phyloP scores from a whole-genome alignment of 2,797 vertebrate species.

The Ctenochaetus hawaiiensis region DNA sequence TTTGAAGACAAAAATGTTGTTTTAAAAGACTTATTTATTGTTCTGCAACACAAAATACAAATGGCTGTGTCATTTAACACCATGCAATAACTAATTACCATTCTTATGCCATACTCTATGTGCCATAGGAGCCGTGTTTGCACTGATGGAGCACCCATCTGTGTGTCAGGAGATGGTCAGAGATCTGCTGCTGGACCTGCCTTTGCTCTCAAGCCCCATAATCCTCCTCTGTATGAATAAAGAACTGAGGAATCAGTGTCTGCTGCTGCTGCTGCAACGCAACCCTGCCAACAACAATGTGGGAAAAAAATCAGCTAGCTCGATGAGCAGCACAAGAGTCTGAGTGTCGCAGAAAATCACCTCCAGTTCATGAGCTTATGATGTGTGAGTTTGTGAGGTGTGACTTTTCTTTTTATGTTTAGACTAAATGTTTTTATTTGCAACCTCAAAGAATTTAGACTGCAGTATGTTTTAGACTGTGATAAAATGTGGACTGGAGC shows the following conservation, averaged over 20 bases:
- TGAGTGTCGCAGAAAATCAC: slow-evolving; percentile 6
- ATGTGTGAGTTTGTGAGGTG: not conserved
- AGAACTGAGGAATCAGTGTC: slow-evolving; percentile 74
- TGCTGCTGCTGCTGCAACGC: slow-evolving; percentile 58
- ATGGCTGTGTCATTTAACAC: not conserved
- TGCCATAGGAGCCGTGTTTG: slow-evolving; percentile 72
- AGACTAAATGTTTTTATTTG: slow-evolving; percentile 15
- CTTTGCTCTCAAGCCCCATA: slow-evolving; percentile 75
- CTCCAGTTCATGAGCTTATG: slow-evolving; percentile 16
- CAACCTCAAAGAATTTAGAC: slow-evolving; percentile 2
- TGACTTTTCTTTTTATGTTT: slow-evolving; percentile 5
- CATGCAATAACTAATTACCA: not conserved
- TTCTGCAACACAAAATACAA: not conserved
- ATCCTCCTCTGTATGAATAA: slow-evolving; percentile 83
- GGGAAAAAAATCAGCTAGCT: slow-evolving; percentile 2
- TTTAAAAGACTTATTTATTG: no score
- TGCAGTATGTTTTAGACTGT: not conserved
- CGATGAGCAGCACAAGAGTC: slow-evolving; percentile 27
- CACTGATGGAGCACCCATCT: slow-evolving; percentile 65
- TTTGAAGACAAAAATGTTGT: no score
- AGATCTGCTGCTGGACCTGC: slow-evolving; percentile 79
- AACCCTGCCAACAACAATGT: not conserved
- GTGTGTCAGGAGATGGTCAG: slow-evolving; percentile 79
- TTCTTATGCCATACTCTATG: not conserved
- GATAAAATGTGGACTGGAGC: not conserved